Evolutionary conservation across 2,888 invertebrate genomes (phyloP), one percentile per base, ranked within the genome.

Genomic region (Rutpela maculata): DNA sequence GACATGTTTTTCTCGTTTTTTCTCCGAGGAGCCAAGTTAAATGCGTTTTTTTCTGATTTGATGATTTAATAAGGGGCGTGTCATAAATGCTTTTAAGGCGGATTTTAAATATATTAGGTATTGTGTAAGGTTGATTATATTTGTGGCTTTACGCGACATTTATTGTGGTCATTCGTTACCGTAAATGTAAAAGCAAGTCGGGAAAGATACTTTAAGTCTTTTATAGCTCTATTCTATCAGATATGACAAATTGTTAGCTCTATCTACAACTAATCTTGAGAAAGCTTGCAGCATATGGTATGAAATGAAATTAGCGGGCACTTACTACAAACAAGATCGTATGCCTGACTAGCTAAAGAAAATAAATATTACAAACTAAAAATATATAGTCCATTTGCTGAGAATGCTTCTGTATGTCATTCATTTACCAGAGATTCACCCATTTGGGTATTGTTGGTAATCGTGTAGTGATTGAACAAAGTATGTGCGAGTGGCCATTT

Each of bases 61-160:
- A 77, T 78, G 82, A 82, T 79, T 78, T 80, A 80, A 82, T 82
- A 78, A 80, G 77, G 76, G 74, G 57, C 38, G 65, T 38, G 57
- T 7, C 66, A 43, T 59, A 60, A 43, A 38, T 66, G 77, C 7
- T 35, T 12, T 18, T 57, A 22, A 60, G 68, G 68, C 19, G 74
- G 35, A 60, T 75, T 60, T 50, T 70, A 75, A 75, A 63, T 55
- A 62, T 26, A 56, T 62, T 69, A 69, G 17, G 59, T 19, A 19
- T 60, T 59, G 38, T 56, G 60, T 7, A 68, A 60, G 60, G 26
- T 50, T 22, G 43, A 69, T 60, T 74, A 59, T 35, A 7, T 22
- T 50, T 19, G 15, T 12, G 31, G 55, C 9, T 67, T 63, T 60
- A 63, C 26, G 75, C 18, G 15, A 19, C 75, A 26, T 69, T 70